These are phyloP conservation scores for Montipora efflorescens DNA, from an alignment of 64 coral and sea anemone species.

Conservation along the genomic window DNA sequence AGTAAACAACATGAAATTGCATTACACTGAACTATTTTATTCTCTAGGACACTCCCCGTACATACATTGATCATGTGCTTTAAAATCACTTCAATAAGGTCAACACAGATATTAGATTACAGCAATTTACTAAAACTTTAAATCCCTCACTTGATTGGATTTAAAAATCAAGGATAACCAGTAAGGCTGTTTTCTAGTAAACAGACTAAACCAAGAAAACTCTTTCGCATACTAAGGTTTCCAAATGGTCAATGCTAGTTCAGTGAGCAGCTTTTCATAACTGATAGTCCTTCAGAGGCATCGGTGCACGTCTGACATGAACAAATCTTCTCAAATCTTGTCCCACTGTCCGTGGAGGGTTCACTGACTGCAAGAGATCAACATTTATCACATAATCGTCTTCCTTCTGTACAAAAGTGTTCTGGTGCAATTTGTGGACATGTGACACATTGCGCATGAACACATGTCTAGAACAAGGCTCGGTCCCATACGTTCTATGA, in stretches of 20 bases:
- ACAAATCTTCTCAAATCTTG: not conserved
- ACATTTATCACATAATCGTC: slow-evolving; percentile 39
- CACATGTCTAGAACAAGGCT: slow-evolving; percentile 17
- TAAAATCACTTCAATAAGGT: no score
- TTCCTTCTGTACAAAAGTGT: not conserved
- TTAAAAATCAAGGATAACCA: no score
- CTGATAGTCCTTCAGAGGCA: slow-evolving; percentile 1
- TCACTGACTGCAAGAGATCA: not conserved
- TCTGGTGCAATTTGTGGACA: slow-evolving; percentile 35
- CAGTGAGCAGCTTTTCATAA: slow-evolving; percentile 9
- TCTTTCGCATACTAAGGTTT: not conserved
- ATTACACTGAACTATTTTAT: no score
- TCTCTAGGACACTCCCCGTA: no score
- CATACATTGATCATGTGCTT: no score
- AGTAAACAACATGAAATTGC: no score
- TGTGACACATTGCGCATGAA: slow-evolving; percentile 55
- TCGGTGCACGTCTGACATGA: slow-evolving; percentile 7
- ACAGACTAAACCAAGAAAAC: no score
- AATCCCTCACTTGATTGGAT: no score
- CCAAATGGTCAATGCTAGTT: not conserved
- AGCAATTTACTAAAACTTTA: no score
- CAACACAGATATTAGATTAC: no score
- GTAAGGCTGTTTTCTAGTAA: no score
- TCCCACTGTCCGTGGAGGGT: not conserved
- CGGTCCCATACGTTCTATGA: slow-evolving; percentile 13